These are phyloP conservation scores for Dendronephthya gigantea DNA, from an alignment of 64 coral and sea anemone genomes.

Conservation along the genomic window DNA sequence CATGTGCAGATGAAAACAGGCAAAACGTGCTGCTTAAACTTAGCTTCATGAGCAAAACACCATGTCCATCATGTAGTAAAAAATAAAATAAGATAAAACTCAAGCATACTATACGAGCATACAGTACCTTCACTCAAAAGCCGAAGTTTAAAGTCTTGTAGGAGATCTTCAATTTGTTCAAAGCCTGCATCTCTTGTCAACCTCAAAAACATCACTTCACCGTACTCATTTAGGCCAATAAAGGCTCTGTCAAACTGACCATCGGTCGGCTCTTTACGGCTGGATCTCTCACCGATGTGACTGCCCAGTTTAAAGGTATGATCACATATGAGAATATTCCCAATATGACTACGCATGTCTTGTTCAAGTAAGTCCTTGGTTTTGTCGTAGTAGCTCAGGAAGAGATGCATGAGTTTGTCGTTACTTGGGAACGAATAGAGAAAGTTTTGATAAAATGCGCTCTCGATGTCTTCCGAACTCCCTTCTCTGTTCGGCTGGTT, in stretches of 20 bases:
- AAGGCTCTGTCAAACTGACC: slow-evolving; percentile 1
- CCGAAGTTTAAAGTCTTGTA: slow-evolving; percentile 2
- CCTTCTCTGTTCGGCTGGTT: background rate
- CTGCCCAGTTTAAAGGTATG: background rate
- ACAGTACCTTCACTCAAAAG: background rate
- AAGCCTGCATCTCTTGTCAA: background rate
- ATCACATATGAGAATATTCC: background rate
- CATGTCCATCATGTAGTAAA: background rate
- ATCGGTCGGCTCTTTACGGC: background rate
- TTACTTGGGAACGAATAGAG: background rate
- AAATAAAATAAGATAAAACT: no score
- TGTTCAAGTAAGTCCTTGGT: background rate
- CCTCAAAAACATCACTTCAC: slow-evolving; percentile 4
- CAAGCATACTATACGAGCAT: no score
- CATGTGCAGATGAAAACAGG: background rate
- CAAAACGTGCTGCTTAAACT: background rate
- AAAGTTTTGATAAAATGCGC: background rate
- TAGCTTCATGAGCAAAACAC: background rate
- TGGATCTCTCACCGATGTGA: background rate
- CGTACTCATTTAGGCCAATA: background rate
- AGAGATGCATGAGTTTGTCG: slow-evolving; percentile 14
- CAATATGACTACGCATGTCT: slow-evolving; percentile 13
- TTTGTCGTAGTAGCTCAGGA: background rate
- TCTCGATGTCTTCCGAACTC: background rate
- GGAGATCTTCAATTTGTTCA: slow-evolving; percentile 12